phyloP scores from a whole-genome alignment of 2,888 invertebrate species.

The Orchesellides sinensis region DNA sequence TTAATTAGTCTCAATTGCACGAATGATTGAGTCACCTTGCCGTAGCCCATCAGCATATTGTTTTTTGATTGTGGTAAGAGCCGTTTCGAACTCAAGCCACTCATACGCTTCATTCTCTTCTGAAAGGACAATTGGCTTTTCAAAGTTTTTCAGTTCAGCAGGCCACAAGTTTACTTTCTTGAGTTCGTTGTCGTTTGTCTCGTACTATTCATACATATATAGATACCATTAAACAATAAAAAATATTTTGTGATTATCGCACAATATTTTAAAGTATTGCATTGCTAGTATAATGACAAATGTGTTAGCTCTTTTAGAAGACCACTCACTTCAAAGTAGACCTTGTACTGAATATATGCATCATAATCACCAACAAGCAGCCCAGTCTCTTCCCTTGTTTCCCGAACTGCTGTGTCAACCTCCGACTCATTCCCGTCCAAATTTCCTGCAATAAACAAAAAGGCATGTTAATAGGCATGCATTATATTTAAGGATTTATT shows the following conservation, averaged over 20 bases:
- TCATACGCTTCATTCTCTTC: constrained; percentile 43
- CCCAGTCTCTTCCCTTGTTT: constrained; percentile 57
- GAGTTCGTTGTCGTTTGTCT: constrained; percentile 42
- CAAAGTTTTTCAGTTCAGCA: constrained; percentile 35
- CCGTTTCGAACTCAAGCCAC: constrained; percentile 32
- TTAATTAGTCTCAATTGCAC: background rate
- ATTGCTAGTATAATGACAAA: background rate
- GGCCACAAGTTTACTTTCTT: constrained; percentile 61
- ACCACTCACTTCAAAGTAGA: constrained; percentile 59
- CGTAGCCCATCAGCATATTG: constrained; percentile 44
- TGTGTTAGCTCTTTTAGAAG: background rate
- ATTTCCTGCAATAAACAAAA: constrained; percentile 33
- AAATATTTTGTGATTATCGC: no score
- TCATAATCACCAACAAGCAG: constrained; percentile 31
- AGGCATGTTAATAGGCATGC: background rate
- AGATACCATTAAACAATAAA: no score
- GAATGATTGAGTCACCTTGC: constrained; percentile 22
- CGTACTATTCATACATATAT: no score
- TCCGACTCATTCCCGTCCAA: constrained; percentile 36
- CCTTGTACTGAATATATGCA: constrained; percentile 28
- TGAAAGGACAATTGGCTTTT: constrained; percentile 50
- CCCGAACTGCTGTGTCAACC: constrained; percentile 53
- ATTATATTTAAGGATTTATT: background rate
- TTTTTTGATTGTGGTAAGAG: constrained; percentile 39
- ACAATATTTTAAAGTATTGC: background rate